Conservation (phyloP, 1,140 invertebrate genomes). For the Drosophila oshimai region DNA sequence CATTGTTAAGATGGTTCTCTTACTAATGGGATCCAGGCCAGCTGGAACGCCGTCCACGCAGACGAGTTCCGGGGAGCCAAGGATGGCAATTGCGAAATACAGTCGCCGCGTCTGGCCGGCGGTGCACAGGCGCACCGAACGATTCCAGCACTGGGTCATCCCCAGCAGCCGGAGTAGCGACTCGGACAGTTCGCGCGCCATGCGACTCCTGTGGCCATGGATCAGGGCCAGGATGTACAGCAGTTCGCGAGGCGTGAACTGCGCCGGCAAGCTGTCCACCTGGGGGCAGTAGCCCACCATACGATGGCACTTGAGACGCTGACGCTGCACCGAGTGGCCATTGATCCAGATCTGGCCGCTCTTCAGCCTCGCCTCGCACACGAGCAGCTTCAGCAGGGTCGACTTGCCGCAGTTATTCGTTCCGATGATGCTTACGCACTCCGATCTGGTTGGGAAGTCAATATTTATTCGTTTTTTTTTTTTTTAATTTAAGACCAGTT, state of each 20-base stretch:
- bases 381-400: constrained; percentile 29
- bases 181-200: not conserved
- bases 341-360: constrained; percentile 41
- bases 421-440: constrained; percentile 46
- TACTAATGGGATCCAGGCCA: constrained; percentile 92
- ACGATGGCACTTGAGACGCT: constrained; percentile 18
- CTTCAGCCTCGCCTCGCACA: constrained; percentile 10
- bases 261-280: not conserved
- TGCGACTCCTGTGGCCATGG: constrained; percentile 1
- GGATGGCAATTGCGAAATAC: constrained; percentile 93
- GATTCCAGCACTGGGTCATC: constrained; percentile 13
- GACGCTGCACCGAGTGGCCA: constrained; percentile 1
- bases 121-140: constrained; percentile 82
- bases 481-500: no score
- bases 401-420: constrained; percentile 52
- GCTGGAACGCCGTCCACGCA: constrained; percentile 84
- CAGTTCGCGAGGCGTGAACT: constrained; percentile 45
- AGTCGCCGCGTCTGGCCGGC: constrained; percentile 94
- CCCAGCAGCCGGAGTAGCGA: constrained; percentile 39
- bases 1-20: constrained; percentile 89
- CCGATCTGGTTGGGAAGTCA: constrained; percentile 9
- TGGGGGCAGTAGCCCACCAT: constrained; percentile 57
- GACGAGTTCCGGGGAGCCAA: constrained; percentile 87
- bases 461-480: not conserved
- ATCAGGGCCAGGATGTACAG: constrained; percentile 15